Percentiles rank a stretch among this genome's conserved stretches.
Conservation (phyloP, 2,888 invertebrate species). For the Norana najaformis region DNA sequence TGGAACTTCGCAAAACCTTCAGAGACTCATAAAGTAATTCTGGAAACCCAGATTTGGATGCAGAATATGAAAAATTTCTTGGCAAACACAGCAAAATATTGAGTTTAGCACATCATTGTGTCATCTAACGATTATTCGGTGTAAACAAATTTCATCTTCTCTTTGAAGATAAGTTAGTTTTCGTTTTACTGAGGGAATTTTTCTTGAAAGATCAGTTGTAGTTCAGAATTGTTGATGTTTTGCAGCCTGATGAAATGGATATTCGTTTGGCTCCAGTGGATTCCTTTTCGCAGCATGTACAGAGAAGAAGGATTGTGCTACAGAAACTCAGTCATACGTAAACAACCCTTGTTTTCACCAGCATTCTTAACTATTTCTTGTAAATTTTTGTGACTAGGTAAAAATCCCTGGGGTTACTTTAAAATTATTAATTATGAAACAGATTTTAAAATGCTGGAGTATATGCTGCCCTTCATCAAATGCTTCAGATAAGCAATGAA, state of each 20-base stretch:
- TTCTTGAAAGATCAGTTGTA: not conserved
- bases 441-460: not conserved
- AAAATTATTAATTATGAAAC: no score
- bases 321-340: not conserved
- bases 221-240: not conserved
- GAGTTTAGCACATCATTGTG: no score
- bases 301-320: slow-evolving; percentile 10
- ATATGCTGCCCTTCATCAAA: not conserved
- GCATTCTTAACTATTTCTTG: not conserved
- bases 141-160: not conserved
- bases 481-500: not conserved
- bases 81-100: no score
- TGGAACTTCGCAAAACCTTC: no score
- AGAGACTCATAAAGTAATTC: no score
- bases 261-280: slow-evolving; percentile 20
- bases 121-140: not conserved
- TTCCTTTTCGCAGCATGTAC: not conserved
- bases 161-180: not conserved
- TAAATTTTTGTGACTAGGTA: not conserved
- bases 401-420: not conserved
- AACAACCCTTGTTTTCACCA: not conserved
- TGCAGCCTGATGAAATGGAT: not conserved
- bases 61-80: no score
- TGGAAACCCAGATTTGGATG: no score
- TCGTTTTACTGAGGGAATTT: not conserved